These are phyloP conservation scores for Garrulus glandarius DNA, from an alignment of 2,797 vertebrate genomes.

Conservation along the genomic window DNA sequence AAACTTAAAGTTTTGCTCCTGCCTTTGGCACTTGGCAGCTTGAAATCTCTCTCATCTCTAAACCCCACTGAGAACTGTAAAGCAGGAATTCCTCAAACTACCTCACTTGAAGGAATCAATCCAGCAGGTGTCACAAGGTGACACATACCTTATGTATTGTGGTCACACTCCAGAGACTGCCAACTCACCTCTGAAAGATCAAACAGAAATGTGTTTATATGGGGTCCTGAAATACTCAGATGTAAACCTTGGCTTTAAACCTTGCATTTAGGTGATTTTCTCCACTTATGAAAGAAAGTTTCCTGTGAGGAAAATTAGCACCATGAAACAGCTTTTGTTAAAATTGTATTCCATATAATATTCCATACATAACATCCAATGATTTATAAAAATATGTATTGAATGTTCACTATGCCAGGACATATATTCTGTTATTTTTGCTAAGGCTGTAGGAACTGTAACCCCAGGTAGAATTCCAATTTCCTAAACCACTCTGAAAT, in stretches of 20 bases:
- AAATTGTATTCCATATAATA: not conserved
- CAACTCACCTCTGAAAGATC: not conserved
- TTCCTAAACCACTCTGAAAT: not conserved
- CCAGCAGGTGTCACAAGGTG: slow-evolving; percentile 41
- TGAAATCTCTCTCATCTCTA: slow-evolving; percentile 3
- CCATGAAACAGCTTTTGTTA: not conserved
- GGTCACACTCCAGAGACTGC: slow-evolving; percentile 25
- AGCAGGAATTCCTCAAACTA: slow-evolving; percentile 8
- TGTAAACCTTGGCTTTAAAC: not conserved
- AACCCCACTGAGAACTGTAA: not conserved
- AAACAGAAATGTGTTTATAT: not conserved
- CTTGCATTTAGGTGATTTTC: not conserved
- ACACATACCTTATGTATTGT: not conserved
- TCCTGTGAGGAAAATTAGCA: not conserved
- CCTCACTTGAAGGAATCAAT: slow-evolving; percentile 29
- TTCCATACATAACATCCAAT: not conserved
- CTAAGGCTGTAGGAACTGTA: not conserved
- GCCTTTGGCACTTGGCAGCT: not conserved
- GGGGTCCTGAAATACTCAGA: not conserved
- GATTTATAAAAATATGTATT: not conserved
- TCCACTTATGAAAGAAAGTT: not conserved
- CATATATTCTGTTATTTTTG: not conserved
- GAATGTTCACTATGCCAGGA: not conserved
- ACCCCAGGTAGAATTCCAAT: not conserved
- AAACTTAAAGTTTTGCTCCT: not conserved